Base-by-base conservation (phyloP, 2,113 vertebrate species). In the Piprites chloris region DNA sequence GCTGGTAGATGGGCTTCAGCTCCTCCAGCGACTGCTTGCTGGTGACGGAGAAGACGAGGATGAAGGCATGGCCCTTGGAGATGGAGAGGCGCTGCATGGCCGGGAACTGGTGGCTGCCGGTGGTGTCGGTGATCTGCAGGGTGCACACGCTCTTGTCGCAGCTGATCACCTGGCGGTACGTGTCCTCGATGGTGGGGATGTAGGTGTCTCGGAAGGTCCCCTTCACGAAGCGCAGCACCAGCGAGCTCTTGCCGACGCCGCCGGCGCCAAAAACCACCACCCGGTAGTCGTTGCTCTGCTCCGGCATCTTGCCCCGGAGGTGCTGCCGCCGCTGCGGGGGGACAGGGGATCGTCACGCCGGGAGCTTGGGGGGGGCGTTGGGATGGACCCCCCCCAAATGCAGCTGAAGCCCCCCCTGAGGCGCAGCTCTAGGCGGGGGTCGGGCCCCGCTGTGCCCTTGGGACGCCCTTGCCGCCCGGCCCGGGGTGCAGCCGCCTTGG, bases 81-180 rank as follows among this genome's bases (percentile, higher is more conserved):
- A 99, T 99, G 98, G 99, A 99, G 35, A 99, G 98, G 30, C 99
- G 98, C 98, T 99, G 99, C 99, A 99, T 99, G 98, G 99, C 99
- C 0, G 99, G 99, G 97, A 99, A 99, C 98, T 99, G 99, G 97
- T 99, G 99, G 96, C 99, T 99, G 92, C 99, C 99, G 0, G 99
- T 99, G 93, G 99, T 99, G 98, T 99, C 99, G 7, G 99, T 99
- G 98, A 99, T 99, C 98, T 99, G 99, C 82, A 99, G 98, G 1
- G 99, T 99, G 98, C 99, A 99, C 93, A 99, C 98, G 65, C 99
- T 99, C 98, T 99, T 99, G 95, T 99, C 99, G 3, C 99, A 99
- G 98, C 99, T 99, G 98, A 99, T 99, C 95, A 99, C 99, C 97
- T 99, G 99, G 72, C 99, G 98, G 97, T 99, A 99, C 28, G 99